phyloP scores from a whole-genome alignment of 2,113 vertebrate species.

The Muntiacus muntjak region DNA sequence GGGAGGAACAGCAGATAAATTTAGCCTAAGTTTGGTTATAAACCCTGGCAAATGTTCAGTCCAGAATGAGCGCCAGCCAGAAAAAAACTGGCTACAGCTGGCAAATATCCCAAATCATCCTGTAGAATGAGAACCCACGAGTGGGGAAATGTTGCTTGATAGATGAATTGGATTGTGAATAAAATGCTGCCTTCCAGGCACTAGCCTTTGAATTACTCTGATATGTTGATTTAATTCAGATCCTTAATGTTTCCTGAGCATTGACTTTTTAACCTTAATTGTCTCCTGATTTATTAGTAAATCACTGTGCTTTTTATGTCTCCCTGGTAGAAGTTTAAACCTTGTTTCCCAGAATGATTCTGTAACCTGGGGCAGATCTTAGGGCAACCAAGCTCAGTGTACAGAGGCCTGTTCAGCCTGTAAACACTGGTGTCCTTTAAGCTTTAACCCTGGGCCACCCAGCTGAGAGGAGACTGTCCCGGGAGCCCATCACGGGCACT shows the following conservation, averaged over 20 bases:
- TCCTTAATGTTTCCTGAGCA: conserved; percentile 63
- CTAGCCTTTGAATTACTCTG: conserved; percentile 67
- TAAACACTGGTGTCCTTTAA: neutral
- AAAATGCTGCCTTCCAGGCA: conserved; percentile 69
- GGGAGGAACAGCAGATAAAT: neutral
- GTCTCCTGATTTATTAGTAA: conserved; percentile 68
- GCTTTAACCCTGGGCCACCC: neutral
- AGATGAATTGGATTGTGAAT: conserved; percentile 59
- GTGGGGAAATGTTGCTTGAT: conserved; percentile 43
- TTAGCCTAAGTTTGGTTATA: neutral
- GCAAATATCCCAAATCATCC: conserved; percentile 45
- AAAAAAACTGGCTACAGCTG: conserved; percentile 40
- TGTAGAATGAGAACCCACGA: neutral
- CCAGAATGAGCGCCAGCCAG: conserved; percentile 35
- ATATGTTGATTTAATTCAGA: conserved; percentile 73
- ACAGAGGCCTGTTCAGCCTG: neutral
- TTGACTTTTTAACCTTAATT: conserved; percentile 72
- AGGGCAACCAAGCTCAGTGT: neutral
- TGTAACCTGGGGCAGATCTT: neutral
- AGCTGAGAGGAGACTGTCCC: neutral
- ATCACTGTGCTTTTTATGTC: conserved; percentile 37
- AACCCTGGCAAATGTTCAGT: neutral
- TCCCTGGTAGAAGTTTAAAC: conserved; percentile 50
- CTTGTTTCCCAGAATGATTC: conserved; percentile 35
- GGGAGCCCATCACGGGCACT: neutral